Evolutionary conservation across 1,140 invertebrate genomes (phyloP), one percentile per base, ranked within the genome.

Genomic region (Popillia japonica): DNA sequence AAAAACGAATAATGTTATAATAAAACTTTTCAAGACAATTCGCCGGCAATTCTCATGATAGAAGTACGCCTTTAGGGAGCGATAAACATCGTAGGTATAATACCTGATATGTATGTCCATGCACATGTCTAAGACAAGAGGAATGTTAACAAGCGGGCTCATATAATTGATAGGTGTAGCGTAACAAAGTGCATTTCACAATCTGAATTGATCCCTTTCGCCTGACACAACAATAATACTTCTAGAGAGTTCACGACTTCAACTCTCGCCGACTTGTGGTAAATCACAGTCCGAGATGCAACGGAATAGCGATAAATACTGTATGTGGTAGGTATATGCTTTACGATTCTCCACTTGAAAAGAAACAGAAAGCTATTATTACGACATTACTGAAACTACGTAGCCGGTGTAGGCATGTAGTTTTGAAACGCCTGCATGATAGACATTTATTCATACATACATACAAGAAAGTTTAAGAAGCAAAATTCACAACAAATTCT

Each of bases 121-220:
- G 48, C n/a, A 0, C 48, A 17, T 14, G 10, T 55, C 48, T 55
- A 55, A 55, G 48, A 55, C 48, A 55, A 55, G 48, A 55, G 48
- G 48, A 55, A 55, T 55, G n/a, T 55, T 55, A 55, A 55, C 48
- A 55, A 55, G n/a, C 48, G 14, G 48, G 48, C 48, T 55, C 48
- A 55, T 55, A 55, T 55, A 55, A 55, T 55, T 55, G 48, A 55
- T 55, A 55, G 3, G 48, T 55, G 48, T 55, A 55, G 48, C 48
- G 48, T 55, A 55, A 55, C 48, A 55, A 55, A 55, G 48, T 55
- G 48, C 48, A 55, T 55, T 55, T 55, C 48, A 55, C 48, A 55
- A 55, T 55, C 48, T 55, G 14, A 55, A 55, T 17, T 17, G 48
- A 55, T 55, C 48, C 48, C 48, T 55, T 55, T 55, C 48, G 48